Base-by-base conservation (phyloP, 2,797 vertebrate species). In the Tachyglossus aculeatus region DNA sequence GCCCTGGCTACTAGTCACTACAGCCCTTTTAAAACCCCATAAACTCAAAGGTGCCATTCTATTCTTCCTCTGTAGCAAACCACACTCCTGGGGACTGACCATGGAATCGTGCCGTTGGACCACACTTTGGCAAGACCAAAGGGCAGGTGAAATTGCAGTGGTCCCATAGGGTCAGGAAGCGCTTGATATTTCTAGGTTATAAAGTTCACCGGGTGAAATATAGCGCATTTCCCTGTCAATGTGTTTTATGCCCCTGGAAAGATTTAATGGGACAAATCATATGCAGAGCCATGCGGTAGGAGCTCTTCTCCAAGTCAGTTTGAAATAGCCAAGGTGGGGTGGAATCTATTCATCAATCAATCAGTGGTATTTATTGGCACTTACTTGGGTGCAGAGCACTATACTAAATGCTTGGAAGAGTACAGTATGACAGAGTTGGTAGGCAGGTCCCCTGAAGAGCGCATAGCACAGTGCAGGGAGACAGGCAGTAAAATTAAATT, bases 1-100 rank as follows among this genome's bases (percentile, higher is more conserved):
- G 72, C 85, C 71, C 67, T 40, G 61, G 79, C 77, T 86, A 56
- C 87, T 61, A 64, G 77, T 83, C 45, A 39, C 60, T 70, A 67
- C 57, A 85, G 78, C 66, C 84, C 80, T 82, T 86, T 86, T 88
- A 88, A 86, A 87, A 86, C 80, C 77, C 80, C 75, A 88, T 89
- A 84, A 91, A 89, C 83, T 88, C 83, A 77, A 88, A 86, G 86
- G 89, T 84, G 85, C 81, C 81, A 64, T 83, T 78, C 83, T 84
- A 68, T 88, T 89, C 80, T 78, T 82, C n/a, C 80, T 81, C 71
- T 9, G 1, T 80, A 86, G 62, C 80, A 57, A 86, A 88, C 64
- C 56, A 63, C 83, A 85, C 84, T 88, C 87, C 50, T 52, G 79
- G 85, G 87, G 74, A 33, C 54, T 27, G 72, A 63, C 78, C 82